Evolutionary conservation across 2,113 vertebrate species (phyloP), one percentile per base, ranked within the genome.

Genomic region (Indri indri): DNA sequence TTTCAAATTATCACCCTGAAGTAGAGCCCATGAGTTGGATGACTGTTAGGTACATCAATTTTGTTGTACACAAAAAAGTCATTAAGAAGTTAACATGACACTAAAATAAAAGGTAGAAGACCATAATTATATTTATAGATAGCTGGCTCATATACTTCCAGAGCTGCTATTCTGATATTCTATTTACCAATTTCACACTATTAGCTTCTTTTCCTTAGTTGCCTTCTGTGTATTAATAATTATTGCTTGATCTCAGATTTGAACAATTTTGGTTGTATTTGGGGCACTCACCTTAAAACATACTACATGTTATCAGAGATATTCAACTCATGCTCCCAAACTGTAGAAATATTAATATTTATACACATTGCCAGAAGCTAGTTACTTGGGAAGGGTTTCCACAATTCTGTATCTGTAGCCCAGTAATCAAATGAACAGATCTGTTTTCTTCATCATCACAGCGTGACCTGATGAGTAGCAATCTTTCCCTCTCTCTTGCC

Each of bases 371-470:
- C 14, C n/a, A 65, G 47, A 93, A 92, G 34, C 63, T 95, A 96
- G 52, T 52, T 71, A 88, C 34, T 88, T 76, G 57, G 66, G 25
- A 92, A 96, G 34, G 1, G 10, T 45, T 96, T 90, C 88, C 61
- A 73, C 14, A 81, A 22, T 92, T 92, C 74, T 84, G 59, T 77
- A 61, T 80, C 70, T 81, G 50, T 70, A 82, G 23, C 37, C 25
- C 66, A 16, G 11, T 89, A 82, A 96, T 95, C 81, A 96, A 92
- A 76, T 92, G 88, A 91, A 92, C 88, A 95, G 81, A 61, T 97
- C 92, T 92, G 52, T 95, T 97, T 94, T 65, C 85, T 97, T 90
- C 54, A 95, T 96, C 81, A 79, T 90, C 77, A 8, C 97, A 97
- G 91, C 95, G 79, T 74, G 93, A 79, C 27, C 85, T 96, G 93